Evolutionary conservation across 2,888 invertebrate species (phyloP), one percentile per base, ranked within the genome.

Genomic region (Cecidostiba fungosa): DNA sequence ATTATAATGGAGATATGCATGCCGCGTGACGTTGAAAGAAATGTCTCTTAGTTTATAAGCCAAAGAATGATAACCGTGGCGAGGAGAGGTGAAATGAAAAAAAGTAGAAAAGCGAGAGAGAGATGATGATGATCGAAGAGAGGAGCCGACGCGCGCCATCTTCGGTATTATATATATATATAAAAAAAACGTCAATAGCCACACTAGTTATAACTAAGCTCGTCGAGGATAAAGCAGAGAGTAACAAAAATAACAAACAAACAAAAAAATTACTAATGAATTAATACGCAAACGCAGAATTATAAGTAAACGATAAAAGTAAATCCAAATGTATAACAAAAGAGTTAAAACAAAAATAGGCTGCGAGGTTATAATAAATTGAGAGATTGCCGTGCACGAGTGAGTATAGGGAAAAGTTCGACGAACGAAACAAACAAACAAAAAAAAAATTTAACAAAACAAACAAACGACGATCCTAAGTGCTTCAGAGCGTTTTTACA

Each of bases 171-270:
- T 36, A 70, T 59, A n/a, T 6, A 59, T 19, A 54, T 76, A 74
- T 76, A 77, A 92, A 91, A 91, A 92, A 92, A 91, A 93, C 91
- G 93, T 93, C 93, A 93, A 93, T 93, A 93, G 92, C 91, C 90
- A 91, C 89, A 91, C 89, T 92, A 92, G 91, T 91, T 91, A n/a
- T n/a, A 90, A 89, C 89, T 89, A 90, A 91, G 90, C 88, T 90
- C 89, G 88, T 90, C 89, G 90, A 88, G 36, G 73, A 82, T 84
- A 82, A 85, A 80, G 62, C 78, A 80, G 77, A 84, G 74, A 84
- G 62, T 85, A 78, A 82, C 83, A 70, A 74, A 88, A 88, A 72
- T 80, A 85, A 72, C 50, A 85, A 79, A 72, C 82, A 76, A 59
- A 87, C 87, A 78, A 80, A 86, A 59, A 32, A 23, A 73, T 78